These are phyloP conservation scores for Sarotherodon lohbergeri DNA, from an alignment of 2,113 vertebrate species.

Conservation along the genomic window DNA sequence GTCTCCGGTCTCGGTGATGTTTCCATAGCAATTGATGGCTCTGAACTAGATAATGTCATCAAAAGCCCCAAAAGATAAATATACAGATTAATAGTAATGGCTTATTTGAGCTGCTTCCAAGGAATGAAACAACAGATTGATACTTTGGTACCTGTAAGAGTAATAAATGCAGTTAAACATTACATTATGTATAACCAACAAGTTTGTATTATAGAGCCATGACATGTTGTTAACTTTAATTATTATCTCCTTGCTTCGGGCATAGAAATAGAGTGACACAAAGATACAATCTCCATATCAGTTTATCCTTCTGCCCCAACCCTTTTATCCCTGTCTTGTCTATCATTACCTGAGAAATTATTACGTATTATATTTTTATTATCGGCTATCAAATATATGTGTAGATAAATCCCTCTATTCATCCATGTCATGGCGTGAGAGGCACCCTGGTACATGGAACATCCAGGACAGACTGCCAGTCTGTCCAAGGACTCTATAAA, in stretches of 20 bases:
- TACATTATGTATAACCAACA: not conserved
- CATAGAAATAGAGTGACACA: conserved; percentile 13
- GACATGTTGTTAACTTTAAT: not conserved
- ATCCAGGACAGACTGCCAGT: not conserved
- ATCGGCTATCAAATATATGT: not conserved
- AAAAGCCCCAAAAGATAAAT: not conserved
- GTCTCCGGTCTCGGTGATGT: rapidly evolving
- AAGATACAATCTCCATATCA: not conserved
- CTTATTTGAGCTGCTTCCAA: not conserved
- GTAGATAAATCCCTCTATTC: rapidly evolving
- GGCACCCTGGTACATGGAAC: not conserved
- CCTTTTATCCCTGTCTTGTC: not conserved
- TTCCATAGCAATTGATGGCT: not conserved
- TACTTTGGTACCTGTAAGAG: not conserved
- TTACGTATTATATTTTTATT: not conserved
- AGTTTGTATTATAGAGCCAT: not conserved
- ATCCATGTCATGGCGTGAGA: not conserved
- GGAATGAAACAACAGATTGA: not conserved
- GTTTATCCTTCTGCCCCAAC: not conserved
- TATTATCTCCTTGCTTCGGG: conserved; percentile 24
- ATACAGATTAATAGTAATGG: not conserved
- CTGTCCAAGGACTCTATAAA: not conserved
- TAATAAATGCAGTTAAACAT: not conserved
- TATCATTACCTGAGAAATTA: not conserved
- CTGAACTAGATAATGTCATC: not conserved